Percentiles rank a stretch among this genome's conserved stretches.
These are phyloP conservation scores for Onychostruthus taczanowskii DNA, from an alignment of 2,113 vertebrate species.

Conservation along the genomic window DNA sequence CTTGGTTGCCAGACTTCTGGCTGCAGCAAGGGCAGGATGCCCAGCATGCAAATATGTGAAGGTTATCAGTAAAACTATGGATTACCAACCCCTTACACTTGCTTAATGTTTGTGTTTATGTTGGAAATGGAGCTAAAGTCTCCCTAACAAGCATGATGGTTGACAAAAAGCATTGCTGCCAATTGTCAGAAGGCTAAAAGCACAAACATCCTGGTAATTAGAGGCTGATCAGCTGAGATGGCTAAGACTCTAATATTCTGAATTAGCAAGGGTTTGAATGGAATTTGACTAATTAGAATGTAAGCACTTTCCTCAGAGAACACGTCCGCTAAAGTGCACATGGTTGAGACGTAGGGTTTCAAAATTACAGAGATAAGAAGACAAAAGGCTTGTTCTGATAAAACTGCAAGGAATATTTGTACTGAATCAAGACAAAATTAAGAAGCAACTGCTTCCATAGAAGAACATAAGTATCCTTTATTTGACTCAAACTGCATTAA, in stretches of 20 bases:
- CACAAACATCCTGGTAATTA: neutral
- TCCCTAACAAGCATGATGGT: neutral
- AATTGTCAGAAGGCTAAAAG: neutral
- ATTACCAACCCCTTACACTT: neutral
- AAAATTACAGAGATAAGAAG: neutral
- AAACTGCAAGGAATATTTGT: neutral
- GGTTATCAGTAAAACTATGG: neutral
- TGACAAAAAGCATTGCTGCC: neutral
- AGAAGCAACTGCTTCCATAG: neutral
- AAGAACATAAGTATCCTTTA: neutral
- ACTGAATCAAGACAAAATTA: neutral
- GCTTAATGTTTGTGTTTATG: neutral
- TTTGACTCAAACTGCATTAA: neutral
- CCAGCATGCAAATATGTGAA: neutral
- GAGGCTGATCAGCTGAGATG: neutral
- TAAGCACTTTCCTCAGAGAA: neutral
- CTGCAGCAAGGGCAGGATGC: neutral
- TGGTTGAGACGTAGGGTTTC: neutral
- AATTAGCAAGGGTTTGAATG: neutral
- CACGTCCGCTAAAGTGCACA: neutral
- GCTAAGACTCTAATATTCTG: neutral
- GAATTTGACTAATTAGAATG: constrained; percentile 22
- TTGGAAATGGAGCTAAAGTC: neutral
- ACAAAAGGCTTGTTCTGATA: neutral
- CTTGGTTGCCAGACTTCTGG: neutral